A percentile compares a stretch with the other conserved stretches of the same genome.
These are phyloP conservation scores for Crypturellus tataupa DNA, from an alignment of 2,797 vertebrate genomes.

Conservation along the genomic window DNA sequence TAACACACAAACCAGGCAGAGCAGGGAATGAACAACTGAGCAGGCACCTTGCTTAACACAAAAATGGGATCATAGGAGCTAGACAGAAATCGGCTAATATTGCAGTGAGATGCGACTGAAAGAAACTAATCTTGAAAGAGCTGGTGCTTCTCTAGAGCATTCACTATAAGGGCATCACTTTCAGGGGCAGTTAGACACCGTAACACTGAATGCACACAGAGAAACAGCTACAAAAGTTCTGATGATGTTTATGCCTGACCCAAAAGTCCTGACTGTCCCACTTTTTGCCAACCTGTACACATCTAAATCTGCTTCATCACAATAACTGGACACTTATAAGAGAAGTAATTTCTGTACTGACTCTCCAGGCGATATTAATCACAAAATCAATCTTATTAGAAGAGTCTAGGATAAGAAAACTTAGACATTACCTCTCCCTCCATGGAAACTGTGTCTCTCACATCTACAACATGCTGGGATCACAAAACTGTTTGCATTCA, in stretches of 20 bases:
- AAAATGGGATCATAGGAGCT: background rate
- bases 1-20: background rate
- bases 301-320: background rate
- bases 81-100: background rate
- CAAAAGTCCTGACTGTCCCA: background rate
- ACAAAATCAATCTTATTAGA: background rate
- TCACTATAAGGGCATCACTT: background rate
- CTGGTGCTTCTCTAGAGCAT: background rate
- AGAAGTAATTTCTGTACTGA: background rate
- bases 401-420: background rate
- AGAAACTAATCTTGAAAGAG: background rate
- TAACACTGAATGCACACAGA: background rate
- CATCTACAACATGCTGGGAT: background rate
- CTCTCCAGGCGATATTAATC: background rate
- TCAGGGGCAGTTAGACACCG: background rate
- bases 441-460: background rate
- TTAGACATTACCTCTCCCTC: background rate
- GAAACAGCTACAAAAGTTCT: background rate
- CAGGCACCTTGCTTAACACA: background rate
- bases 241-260: background rate
- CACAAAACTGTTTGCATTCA: background rate
- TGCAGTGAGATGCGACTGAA: background rate
- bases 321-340: background rate
- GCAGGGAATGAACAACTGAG: background rate
- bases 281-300: background rate